These are phyloP conservation scores for Tor tambroides DNA, from an alignment of 2,113 vertebrate genomes.

Conservation along the genomic window DNA sequence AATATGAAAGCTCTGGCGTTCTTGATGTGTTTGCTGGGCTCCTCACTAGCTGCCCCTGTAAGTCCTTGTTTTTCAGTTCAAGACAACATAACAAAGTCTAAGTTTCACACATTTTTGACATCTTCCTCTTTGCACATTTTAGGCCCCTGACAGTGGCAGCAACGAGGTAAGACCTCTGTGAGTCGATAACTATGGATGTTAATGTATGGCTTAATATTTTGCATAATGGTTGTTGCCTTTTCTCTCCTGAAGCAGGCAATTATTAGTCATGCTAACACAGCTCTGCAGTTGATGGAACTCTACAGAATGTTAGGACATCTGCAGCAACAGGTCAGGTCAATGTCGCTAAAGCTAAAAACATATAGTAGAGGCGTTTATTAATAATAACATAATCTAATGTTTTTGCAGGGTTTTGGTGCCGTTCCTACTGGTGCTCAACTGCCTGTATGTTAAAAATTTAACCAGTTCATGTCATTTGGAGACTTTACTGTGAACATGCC, in stretches of 20 bases:
- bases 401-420: slow-evolving; percentile 7
- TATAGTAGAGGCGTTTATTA: not conserved
- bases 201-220: not conserved
- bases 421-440: not conserved
- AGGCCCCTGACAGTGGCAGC: slow-evolving; percentile 70
- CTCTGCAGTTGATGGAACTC: slow-evolving; percentile 75
- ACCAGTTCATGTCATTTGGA: not conserved
- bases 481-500: not conserved
- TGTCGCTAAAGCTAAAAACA: not conserved
- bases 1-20: slow-evolving; percentile 67
- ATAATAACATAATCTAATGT: not conserved
- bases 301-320: slow-evolving; percentile 66
- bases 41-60: slow-evolving; percentile 69
- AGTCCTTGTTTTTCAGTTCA: slow-evolving; percentile 53
- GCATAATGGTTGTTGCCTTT: slow-evolving; percentile 19
- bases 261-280: slow-evolving; percentile 71
- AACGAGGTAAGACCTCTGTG: slow-evolving; percentile 64
- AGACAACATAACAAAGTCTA: not conserved
- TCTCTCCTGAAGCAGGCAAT: slow-evolving; percentile 57
- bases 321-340: slow-evolving; percentile 71
- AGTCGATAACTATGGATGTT: not conserved
- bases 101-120: not conserved
- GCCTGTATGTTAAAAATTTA: not conserved
- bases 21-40: slow-evolving; percentile 64
- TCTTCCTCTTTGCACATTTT: slow-evolving; percentile 13